These are phyloP conservation scores for Rhinopithecus roxellana DNA, from an alignment of 2,113 vertebrate genomes.

Conservation along the genomic window DNA sequence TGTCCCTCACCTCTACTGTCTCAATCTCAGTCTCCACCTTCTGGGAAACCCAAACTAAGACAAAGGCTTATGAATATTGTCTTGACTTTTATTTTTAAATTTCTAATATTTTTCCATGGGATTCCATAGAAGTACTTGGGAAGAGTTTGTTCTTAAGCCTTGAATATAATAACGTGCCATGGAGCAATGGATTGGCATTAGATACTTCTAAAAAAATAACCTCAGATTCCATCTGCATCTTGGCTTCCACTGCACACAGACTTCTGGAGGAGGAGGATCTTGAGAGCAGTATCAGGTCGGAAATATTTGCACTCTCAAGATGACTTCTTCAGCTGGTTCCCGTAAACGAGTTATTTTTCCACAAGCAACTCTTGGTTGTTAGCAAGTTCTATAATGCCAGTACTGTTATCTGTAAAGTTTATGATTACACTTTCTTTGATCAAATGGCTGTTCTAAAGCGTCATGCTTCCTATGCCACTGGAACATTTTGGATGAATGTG, in stretches of 20 bases:
- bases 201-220: not conserved
- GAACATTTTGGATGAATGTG: not conserved
- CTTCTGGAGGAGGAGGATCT: not conserved
- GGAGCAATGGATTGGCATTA: not conserved
- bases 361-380: not conserved
- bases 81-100: not conserved
- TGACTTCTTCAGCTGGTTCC: not conserved
- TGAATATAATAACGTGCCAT: not conserved
- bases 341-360: not conserved
- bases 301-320: not conserved
- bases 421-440: not conserved
- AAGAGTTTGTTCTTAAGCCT: not conserved
- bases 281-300: fast-evolving
- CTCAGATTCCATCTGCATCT: not conserved
- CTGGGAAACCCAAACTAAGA: not conserved
- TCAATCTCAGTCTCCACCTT: not conserved
- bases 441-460: not conserved
- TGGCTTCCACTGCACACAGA: too few relatives aligned
- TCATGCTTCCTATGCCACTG: not conserved
- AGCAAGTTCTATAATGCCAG: not conserved
- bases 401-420: not conserved
- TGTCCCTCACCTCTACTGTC: not conserved
- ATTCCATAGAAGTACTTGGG: not conserved
- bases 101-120: not conserved
- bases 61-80: not conserved